Evolutionary conservation across 1,140 invertebrate genomes (phyloP).

Genomic region (Musca vetustissima): DNA sequence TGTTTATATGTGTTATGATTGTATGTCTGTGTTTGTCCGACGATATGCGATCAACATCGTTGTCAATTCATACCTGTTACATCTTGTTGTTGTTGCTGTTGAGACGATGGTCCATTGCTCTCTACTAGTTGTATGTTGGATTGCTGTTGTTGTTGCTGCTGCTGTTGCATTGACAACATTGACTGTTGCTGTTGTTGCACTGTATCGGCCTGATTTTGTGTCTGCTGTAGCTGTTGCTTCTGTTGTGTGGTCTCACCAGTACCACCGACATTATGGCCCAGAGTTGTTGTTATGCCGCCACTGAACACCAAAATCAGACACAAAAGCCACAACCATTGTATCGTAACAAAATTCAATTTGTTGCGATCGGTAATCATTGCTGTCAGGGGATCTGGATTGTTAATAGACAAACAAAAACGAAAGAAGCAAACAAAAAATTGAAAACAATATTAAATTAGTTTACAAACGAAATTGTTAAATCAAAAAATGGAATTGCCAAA

Average conservation of each 20-base stretch:
- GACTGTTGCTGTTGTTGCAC: slow-evolving; percentile 31
- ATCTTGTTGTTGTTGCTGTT: slow-evolving; percentile 18
- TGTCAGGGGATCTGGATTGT: slow-evolving; percentile 41
- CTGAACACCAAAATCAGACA: slow-evolving; percentile 7
- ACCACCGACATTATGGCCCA: not conserved
- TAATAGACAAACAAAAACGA: not conserved
- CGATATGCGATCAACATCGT: not conserved
- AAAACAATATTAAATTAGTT: too few relatives aligned
- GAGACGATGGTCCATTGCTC: slow-evolving; percentile 25
- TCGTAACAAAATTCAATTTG: slow-evolving; percentile 48
- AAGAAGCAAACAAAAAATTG: not conserved
- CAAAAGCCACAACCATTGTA: slow-evolving; percentile 37
- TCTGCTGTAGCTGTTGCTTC: slow-evolving; percentile 17
- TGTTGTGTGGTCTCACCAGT: not conserved
- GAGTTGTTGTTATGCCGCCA: not conserved
- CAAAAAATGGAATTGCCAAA: too few relatives aligned
- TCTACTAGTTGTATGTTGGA: slow-evolving; percentile 6
- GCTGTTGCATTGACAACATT: too few relatives aligned
- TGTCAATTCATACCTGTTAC: slow-evolving; percentile 15
- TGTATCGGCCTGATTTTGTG: not conserved
- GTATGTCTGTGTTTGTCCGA: not conserved
- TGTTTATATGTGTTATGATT: too few relatives aligned
- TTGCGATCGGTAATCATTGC: slow-evolving; percentile 54
- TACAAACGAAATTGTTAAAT: not conserved
- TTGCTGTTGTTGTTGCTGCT: not conserved